Percentiles rank a stretch among this genome's conserved stretches.
phyloP scores from a whole-genome alignment of 2,797 vertebrate species.

The Melanotaenia pygmaea region DNA sequence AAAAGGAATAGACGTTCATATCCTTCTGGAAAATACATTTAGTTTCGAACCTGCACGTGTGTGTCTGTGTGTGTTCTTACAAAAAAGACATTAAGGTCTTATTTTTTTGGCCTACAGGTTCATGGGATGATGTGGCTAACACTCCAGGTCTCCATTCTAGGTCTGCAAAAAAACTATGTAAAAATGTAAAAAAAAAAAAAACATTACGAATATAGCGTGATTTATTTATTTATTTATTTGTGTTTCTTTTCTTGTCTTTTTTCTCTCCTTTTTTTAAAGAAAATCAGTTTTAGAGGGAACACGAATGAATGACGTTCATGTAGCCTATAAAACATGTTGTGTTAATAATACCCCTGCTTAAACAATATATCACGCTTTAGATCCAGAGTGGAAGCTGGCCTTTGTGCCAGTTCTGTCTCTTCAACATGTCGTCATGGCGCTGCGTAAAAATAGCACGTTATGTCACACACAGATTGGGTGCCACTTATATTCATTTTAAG shows the following conservation, averaged over 20 bases:
- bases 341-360: too few relatives aligned
- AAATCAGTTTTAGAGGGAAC: too few relatives aligned
- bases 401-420: background rate
- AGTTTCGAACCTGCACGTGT: slow-evolving; percentile 7
- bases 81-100: slow-evolving; percentile 55
- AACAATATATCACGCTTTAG: background rate
- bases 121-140: slow-evolving; percentile 54
- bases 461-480: background rate
- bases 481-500: background rate
- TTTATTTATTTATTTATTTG: too few relatives aligned
- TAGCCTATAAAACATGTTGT: too few relatives aligned
- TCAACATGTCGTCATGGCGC: background rate
- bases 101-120: slow-evolving; percentile 62
- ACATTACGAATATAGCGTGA: background rate
- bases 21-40: slow-evolving; percentile 51
- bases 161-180: slow-evolving; percentile 1
- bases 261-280: too few relatives aligned
- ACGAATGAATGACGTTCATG: too few relatives aligned
- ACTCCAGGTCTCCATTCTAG: slow-evolving; percentile 26
- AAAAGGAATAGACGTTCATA: background rate
- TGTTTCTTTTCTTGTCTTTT: too few relatives aligned
- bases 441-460: background rate
- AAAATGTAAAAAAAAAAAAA: background rate
- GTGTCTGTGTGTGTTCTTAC: slow-evolving; percentile 33
- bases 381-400: background rate